Evolutionary conservation across 2,113 vertebrate genomes (phyloP).

Genomic region (Mormoops blainvillei): DNA sequence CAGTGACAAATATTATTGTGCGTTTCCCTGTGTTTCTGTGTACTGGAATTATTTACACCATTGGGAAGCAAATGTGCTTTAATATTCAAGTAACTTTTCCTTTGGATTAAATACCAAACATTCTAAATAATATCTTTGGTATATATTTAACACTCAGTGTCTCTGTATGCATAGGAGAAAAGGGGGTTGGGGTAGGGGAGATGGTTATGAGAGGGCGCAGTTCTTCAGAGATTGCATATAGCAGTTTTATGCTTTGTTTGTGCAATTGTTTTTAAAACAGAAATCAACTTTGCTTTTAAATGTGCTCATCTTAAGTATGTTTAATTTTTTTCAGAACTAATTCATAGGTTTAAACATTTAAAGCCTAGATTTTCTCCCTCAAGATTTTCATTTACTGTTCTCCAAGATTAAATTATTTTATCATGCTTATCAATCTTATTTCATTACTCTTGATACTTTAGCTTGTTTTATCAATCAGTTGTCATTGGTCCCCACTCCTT

Average conservation of each 20-base stretch:
- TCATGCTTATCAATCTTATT: background rate
- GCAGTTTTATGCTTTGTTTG: background rate
- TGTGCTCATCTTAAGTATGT: background rate
- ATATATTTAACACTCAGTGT: background rate
- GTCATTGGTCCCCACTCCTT: background rate
- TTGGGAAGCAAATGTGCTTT: background rate
- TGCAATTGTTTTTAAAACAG: background rate
- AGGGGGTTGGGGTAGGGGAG: background rate
- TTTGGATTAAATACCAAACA: conserved; percentile 3
- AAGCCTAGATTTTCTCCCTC: background rate
- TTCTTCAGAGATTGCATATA: background rate
- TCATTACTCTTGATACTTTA: background rate
- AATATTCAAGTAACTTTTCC: background rate
- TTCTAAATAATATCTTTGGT: background rate
- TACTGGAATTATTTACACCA: background rate
- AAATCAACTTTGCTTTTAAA: background rate
- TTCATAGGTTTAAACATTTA: background rate
- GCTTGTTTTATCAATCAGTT: background rate
- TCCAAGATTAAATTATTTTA: background rate
- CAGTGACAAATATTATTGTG: background rate
- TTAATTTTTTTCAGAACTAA: background rate
- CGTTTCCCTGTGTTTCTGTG: background rate
- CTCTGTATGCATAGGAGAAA: background rate
- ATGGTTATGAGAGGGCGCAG: background rate
- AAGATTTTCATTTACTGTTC: background rate